Evolutionary conservation across 2,113 vertebrate species (phyloP), one percentile per base, ranked within the genome.

Genomic region (Peromyscus maniculatus): DNA sequence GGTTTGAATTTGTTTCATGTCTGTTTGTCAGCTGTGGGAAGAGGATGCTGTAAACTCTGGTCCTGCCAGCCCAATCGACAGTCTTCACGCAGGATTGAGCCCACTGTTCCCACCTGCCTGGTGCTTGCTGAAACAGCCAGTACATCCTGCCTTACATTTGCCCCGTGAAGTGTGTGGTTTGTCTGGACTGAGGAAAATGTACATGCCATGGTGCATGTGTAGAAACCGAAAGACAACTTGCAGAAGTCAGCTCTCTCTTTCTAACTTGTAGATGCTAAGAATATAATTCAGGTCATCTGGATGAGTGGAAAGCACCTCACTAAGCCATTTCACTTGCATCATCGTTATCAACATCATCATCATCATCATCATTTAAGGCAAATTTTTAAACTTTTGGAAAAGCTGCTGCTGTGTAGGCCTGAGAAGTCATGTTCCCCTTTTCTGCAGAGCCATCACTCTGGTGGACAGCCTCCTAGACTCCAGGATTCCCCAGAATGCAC

Each of bases 351-450:
- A 52, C 15, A 7, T 78, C 16, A 33, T 52, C 19, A 21, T 24
- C 31, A 80, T 5, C 5, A 39, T 9, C 21, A 62, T 39, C 22
- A 84, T 86, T 46, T 33, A 33, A 67, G 66, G 39, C 26, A 33
- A 67, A 31, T 33, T 87, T 87, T 89, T 55, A 89, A 89, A 55
- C 4, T 1, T 89, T n/a, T 33, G 28, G 36, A 36, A 11, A 90
- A 33, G 31, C 16, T 26, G 13, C 57, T 46, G 0, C 13, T 17
- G 49, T 0, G 0, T 9, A 15, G n/a, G 9, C n/a, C 24, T 36
- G 24, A 31, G 0, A 49, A 89, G 11, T 7, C 13, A 28, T 22
- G 0, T 62, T 17, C 13, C 64, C 24, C 77, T 66, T 66, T 9
- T 3, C 28, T 7, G 26, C 7, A 10, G 15, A 59, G 49, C 3